Percentiles rank a stretch among this genome's conserved stretches.
phyloP scores from a whole-genome alignment of 2,888 invertebrate genomes.

The Temnothorax unifasciatus region DNA sequence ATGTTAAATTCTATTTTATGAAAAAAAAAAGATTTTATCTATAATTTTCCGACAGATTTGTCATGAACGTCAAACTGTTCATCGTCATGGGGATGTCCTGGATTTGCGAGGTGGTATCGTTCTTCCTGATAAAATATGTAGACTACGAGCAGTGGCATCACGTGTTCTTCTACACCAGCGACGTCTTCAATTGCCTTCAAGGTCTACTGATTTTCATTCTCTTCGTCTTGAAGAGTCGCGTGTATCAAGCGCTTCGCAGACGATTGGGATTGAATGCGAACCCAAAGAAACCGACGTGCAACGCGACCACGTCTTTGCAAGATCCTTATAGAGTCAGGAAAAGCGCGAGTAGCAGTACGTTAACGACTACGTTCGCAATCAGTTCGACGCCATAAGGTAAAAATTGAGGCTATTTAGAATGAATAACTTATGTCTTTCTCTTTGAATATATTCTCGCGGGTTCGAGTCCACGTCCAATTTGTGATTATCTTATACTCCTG shows the following conservation, averaged over 20 bases:
- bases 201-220: slow-evolving; percentile 92
- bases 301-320: slow-evolving; percentile 69
- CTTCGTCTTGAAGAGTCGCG: slow-evolving; percentile 90
- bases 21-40: neutral
- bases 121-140: slow-evolving; percentile 66
- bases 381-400: slow-evolving; percentile 64
- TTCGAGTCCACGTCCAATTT: neutral
- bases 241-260: slow-evolving; percentile 88
- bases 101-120: slow-evolving; percentile 87
- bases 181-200: slow-evolving; percentile 90
- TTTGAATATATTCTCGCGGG: neutral
- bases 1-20: neutral
- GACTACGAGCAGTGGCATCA: slow-evolving; percentile 72
- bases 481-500: neutral
- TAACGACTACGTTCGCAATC: slow-evolving; percentile 77
- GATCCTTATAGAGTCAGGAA: slow-evolving; percentile 78
- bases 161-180: slow-evolving; percentile 87
- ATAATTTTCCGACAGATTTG: slow-evolving; percentile 87
- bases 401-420: neutral
- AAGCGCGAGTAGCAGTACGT: slow-evolving; percentile 79
- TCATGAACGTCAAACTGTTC: slow-evolving; percentile 91
- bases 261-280: slow-evolving; percentile 84
- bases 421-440: neutral
- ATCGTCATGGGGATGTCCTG: slow-evolving; percentile 93
- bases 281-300: slow-evolving; percentile 41